Conservation (phyloP, 2,888 invertebrate genomes). For the Cartodere bifasciata region DNA sequence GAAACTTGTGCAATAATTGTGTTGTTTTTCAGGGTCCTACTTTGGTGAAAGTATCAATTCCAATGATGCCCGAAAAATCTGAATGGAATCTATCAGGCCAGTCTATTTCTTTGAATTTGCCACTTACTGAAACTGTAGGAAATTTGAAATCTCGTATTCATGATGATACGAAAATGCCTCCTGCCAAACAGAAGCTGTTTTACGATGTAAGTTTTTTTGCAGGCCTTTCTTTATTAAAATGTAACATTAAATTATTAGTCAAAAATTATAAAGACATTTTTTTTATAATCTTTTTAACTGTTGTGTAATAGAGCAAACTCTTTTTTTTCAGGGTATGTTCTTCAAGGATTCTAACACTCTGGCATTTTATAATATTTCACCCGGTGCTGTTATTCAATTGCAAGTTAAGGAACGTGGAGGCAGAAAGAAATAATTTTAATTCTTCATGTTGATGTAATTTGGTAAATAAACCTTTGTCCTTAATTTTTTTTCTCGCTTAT, state of each 20-base stretch:
- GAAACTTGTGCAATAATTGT: background rate
- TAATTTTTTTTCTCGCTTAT: no score
- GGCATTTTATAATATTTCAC: constrained; percentile 90
- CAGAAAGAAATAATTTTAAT: constrained; percentile 73
- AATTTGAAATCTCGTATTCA: constrained; percentile 79
- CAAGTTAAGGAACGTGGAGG: constrained; percentile 97
- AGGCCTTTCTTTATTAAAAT: no score
- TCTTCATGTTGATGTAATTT: no score
- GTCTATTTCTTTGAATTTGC: constrained; percentile 61
- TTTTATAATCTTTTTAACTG: constrained; percentile 4
- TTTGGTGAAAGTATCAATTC: constrained; percentile 69
- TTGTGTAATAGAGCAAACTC: constrained; percentile 5
- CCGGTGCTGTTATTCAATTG: constrained; percentile 72
- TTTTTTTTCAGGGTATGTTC: constrained; percentile 76
- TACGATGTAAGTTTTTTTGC: constrained; percentile 61
- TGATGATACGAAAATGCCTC: constrained; percentile 82
- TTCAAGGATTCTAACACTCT: constrained; percentile 92
- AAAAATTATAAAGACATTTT: background rate
- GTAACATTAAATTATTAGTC: background rate
- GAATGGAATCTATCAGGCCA: constrained; percentile 96
- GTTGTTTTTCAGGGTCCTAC: constrained; percentile 50
- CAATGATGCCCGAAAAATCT: constrained; percentile 72
- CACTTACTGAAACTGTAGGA: constrained; percentile 66
- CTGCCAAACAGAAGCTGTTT: constrained; percentile 93
- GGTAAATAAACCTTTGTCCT: no score